Evolutionary conservation across 2,888 invertebrate genomes (phyloP).

Genomic region (Melanostoma scalare): DNA sequence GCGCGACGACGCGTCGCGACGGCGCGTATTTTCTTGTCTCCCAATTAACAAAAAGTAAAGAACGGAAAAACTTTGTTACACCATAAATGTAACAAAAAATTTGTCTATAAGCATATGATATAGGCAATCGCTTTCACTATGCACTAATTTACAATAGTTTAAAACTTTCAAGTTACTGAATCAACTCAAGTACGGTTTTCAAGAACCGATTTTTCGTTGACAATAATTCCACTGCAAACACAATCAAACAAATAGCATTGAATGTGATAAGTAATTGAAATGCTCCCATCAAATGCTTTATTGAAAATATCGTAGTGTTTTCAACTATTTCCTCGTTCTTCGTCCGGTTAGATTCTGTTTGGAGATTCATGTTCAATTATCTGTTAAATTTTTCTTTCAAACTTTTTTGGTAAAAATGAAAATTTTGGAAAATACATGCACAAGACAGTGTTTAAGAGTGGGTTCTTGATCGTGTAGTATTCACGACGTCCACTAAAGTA

Average conservation of each 20-base stretch:
- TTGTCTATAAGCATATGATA: too few species aligned
- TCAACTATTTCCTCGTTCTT: background rate
- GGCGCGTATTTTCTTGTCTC: too few species aligned
- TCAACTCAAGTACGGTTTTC: background rate
- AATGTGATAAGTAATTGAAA: background rate
- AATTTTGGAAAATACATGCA: conserved; percentile 9
- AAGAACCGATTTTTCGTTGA: background rate
- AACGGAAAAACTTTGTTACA: too few species aligned
- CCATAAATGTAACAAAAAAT: too few species aligned
- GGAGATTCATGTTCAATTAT: background rate
- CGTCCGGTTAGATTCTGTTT: background rate
- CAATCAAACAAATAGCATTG: background rate
- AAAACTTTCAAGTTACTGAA: too few species aligned
- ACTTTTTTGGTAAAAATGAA: background rate
- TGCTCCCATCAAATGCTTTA: background rate
- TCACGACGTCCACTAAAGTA: background rate
- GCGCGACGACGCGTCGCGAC: too few species aligned
- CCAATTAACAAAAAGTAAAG: too few species aligned
- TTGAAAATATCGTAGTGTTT: background rate
- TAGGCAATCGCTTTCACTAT: too few species aligned
- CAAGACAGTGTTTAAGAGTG: background rate
- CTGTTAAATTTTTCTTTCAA: background rate
- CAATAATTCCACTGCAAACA: conserved; percentile 6
- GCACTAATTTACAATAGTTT: too few species aligned
- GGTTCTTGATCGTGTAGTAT: background rate